Evolutionary conservation across 2,797 vertebrate genomes (phyloP).

Genomic region (Eurystomus glaucurus): DNA sequence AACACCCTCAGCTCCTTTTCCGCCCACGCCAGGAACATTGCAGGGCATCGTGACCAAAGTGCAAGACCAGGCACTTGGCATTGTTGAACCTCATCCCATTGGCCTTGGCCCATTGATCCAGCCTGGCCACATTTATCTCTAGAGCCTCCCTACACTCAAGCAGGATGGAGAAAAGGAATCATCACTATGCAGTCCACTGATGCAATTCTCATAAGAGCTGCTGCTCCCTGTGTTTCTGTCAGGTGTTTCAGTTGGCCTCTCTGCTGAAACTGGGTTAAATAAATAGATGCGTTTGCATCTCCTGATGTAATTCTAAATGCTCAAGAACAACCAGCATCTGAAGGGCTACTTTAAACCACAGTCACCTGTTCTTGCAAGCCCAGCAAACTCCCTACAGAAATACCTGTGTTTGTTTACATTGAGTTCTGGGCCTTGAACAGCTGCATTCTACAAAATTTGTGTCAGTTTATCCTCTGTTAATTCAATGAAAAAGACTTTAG

Average conservation of each 20-base stretch:
- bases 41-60: no score
- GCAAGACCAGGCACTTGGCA: background rate
- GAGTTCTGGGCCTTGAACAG: accelerated
- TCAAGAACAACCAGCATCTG: accelerated
- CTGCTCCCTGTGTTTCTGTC: background rate
- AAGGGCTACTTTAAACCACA: accelerated
- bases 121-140: background rate
- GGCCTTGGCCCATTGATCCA: background rate
- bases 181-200: background rate
- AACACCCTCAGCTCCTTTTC: background rate
- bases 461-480: accelerated
- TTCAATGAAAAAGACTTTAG: accelerated
- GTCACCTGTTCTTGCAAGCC: accelerated
- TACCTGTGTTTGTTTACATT: accelerated
- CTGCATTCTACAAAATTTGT: accelerated
- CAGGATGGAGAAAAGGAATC: background rate
- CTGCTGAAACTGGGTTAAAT: accelerated
- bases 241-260: no score
- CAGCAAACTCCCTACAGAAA: accelerated
- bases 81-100: no score
- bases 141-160: background rate
- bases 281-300: accelerated
- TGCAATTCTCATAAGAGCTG: no score
- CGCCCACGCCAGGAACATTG: background rate
- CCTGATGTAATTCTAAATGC: accelerated